Base-by-base conservation (phyloP, 1,140 invertebrate genomes). In the Whitmania pigra region DNA sequence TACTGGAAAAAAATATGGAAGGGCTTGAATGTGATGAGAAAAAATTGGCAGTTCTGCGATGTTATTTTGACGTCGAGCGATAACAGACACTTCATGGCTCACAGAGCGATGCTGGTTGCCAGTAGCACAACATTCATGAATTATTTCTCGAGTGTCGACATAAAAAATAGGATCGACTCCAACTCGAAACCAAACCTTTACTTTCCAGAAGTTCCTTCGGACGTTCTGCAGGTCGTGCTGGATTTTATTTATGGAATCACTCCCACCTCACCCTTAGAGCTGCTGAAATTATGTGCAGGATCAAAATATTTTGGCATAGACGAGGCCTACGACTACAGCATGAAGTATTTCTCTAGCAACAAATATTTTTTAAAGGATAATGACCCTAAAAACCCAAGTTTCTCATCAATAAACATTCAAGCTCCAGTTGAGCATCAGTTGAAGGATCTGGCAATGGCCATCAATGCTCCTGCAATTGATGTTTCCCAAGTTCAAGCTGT, bases 1-100 rank as follows among this genome's bases (percentile, higher is more conserved):
- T 73, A 73, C 73, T 73, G 73, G 73, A 71, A 71, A 18, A 55
- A 73, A 22, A 63, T 71, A 43, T 73, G 73, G 73, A 22, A 40
- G 27, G 36, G 54, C n/a, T 27, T 73, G 43, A 63, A 73, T 43
- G 43, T 22, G 22, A 73, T 73, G 73, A 54, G 73, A 40, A 29
- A 71, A 49, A 22, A 29, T 20, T 49, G n/a, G 25, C 69, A 73
- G 54, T 43, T 73, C 22, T 71, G 69, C 53, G 73, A 73, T 27
- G 69, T 73, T 18, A 36, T 36, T 13, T 55, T 73, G n/a, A 43
- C 55, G 17, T 60, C 73, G 4, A 49, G 29, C 4, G 68, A 71
- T 63, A 67, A 67, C 54, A 71, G 36, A 17, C 60, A 53, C 20
- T 73, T 71, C 31, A 73, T 43, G 60, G 73, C 73, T 17, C 73